A percentile compares a stretch with the other conserved stretches of the same genome.
phyloP scores from a whole-genome alignment of 2,888 invertebrate genomes.

The Heliconius cydno region DNA sequence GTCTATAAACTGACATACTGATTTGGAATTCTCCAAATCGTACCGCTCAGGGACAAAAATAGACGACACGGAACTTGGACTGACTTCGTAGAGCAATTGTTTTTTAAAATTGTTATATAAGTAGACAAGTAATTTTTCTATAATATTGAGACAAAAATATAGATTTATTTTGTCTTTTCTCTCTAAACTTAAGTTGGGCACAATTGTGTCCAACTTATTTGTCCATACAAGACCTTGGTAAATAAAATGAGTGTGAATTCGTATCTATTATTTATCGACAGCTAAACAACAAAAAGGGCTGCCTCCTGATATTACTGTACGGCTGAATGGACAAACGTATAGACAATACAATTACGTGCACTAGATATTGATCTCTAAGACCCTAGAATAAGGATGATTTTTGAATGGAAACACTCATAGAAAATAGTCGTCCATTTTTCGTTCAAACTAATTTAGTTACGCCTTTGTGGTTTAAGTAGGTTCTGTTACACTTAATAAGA shows the following conservation, averaged over 20 bases:
- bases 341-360: constrained; percentile 1
- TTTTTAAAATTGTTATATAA: too few species aligned
- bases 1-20: too few species aligned
- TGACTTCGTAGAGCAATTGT: too few species aligned
- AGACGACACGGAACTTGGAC: too few species aligned
- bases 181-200: too few species aligned
- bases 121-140: too few species aligned
- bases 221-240: background rate
- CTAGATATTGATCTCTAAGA: constrained; percentile 3
- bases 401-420: background rate
- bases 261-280: constrained; percentile 27
- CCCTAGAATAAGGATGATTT: background rate
- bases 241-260: constrained; percentile 1
- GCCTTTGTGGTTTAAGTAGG: constrained; percentile 24
- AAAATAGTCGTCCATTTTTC: constrained; percentile 28
- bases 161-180: too few species aligned
- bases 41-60: too few species aligned
- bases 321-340: constrained; percentile 14
- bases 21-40: too few species aligned
- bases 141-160: too few species aligned
- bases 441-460: constrained; percentile 30
- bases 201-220: background rate
- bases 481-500: constrained; percentile 20
- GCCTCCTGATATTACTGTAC: constrained; percentile 30
- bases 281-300: constrained; percentile 24